phyloP scores from a whole-genome alignment of 2,113 vertebrate genomes.

The Chaenogobius annularis region DNA sequence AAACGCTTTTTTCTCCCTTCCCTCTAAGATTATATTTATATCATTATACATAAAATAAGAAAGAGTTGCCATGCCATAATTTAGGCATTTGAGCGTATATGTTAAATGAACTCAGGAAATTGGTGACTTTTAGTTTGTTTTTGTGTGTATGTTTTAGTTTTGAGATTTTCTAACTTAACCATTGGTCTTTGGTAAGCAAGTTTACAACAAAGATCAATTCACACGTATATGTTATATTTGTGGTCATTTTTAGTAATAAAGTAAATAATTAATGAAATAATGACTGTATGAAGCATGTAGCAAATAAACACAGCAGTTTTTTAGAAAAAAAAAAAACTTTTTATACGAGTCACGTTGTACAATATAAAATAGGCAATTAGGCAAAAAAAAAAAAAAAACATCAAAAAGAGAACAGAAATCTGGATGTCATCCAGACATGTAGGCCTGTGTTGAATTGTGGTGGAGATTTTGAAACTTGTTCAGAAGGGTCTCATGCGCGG shows the following conservation, averaged over 20 bases:
- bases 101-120: neutral
- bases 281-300: neutral
- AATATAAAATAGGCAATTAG: constrained; percentile 59
- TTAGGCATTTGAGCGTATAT: neutral
- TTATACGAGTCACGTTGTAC: constrained; percentile 49
- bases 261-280: too few species aligned
- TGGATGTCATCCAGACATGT: neutral
- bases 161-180: neutral
- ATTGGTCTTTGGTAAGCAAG: neutral
- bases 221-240: too few species aligned
- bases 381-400: constrained; percentile 33
- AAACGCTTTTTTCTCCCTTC: too few species aligned
- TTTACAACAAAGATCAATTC: neutral
- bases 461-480: constrained; percentile 29
- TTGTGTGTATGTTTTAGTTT: neutral
- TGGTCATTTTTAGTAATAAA: too few species aligned
- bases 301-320: neutral
- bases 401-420: constrained; percentile 33
- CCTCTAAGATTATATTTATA: neutral
- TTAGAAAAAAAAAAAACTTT: constrained; percentile 33
- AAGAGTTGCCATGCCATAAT: neutral
- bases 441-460: neutral
- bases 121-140: neutral
- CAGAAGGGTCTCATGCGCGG: constrained; percentile 93
- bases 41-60: neutral